Evolutionary conservation across 2,797 vertebrate genomes (phyloP), one percentile per base, ranked within the genome.

Genomic region (Rallus crepitans): DNA sequence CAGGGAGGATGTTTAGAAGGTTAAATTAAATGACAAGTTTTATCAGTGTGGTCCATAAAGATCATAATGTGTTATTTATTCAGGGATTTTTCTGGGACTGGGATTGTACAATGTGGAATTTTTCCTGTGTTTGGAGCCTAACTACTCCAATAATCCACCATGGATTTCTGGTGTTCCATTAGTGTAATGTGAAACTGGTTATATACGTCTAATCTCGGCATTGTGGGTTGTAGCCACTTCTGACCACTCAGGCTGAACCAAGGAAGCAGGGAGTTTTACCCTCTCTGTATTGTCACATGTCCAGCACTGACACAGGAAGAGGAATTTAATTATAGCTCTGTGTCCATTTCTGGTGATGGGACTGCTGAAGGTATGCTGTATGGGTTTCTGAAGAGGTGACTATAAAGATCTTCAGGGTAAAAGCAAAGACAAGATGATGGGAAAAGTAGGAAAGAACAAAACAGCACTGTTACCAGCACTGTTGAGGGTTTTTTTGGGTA

Each of bases 21-120:
- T 93, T 96, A 92, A 76, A 93, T 72, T 61, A 76, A 89, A 88
- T 68, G 25, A 82, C 66, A 93, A 66, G 42, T 96, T 94, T 77
- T 93, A 64, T 75, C 82, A 72, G 30, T 75, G 50, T 72, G 81
- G 57, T 94, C 90, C 57, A 28, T 83, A 91, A 88, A 85, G 68
- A 91, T 68, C 15, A 75, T 63, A 79, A 88, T 24, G 17, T 33
- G 68, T 56, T 87, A 76, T 89, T 95, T 96, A 50, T 77, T 66
- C 80, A 76, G 61, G n/a, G 7, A 39, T 91, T 82, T 86, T 70
- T 16, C 40, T 76, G 37, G 8, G 53, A 30, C 37, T 68, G 33
- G 27, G 16, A 68, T 59, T 69, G 50, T 39, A 81, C 63, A 76
- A 73, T 30, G 8, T 40, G 40, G 33, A 73, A 47, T 59, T 57